phyloP scores from a whole-genome alignment of 2,113 vertebrate genomes.

The Microtus montanus region DNA sequence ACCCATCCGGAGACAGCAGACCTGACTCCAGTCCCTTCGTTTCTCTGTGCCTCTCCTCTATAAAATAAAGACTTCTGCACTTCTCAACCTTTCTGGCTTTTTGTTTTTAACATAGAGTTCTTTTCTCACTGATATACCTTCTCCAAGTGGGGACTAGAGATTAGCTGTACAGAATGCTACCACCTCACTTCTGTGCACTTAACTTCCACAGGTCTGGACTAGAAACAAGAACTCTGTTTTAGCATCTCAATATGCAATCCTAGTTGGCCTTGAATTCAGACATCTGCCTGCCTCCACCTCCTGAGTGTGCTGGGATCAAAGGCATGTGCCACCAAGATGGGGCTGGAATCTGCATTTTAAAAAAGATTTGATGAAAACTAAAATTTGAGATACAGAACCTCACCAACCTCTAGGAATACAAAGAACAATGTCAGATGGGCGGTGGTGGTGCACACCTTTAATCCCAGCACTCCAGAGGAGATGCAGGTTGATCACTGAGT shows the following conservation, averaged over 20 bases:
- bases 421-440: not conserved
- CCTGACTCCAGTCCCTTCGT: not conserved
- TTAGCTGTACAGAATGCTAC: not conserved
- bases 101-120: not conserved
- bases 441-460: not conserved
- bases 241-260: not conserved
- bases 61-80: not conserved
- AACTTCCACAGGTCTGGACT: not conserved
- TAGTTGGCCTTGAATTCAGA: not conserved
- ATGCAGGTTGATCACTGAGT: not conserved
- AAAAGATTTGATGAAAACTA: not conserved
- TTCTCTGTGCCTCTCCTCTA: not conserved
- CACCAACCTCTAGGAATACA: not conserved
- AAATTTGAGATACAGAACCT: slow-evolving; percentile 4
- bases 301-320: not conserved
- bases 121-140: not conserved
- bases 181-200: not conserved
- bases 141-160: not conserved
- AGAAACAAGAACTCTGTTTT: not conserved
- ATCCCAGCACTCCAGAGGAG: not conserved
- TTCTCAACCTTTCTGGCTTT: not conserved
- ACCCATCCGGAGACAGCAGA: not conserved
- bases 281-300: not conserved
- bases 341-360: not conserved
- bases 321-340: not conserved